Evolutionary conservation across 2,888 invertebrate genomes (phyloP), one percentile per base, ranked within the genome.

Genomic region (Empis livida): DNA sequence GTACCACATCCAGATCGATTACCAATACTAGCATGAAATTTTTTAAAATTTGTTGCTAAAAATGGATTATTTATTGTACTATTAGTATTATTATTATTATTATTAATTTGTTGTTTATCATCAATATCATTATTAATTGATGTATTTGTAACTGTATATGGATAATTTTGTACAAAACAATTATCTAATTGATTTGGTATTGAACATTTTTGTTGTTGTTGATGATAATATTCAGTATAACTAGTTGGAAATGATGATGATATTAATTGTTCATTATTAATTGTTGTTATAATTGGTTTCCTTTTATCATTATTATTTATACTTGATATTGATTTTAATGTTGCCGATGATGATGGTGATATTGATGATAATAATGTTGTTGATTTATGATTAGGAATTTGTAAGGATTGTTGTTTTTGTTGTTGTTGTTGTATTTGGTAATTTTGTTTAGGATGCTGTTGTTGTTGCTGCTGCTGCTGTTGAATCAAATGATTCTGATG

Each of bases 271-370:
- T 63, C 62, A 60, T 61, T 65, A 6, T 32, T 44, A 27, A 61
- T 59, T 65, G 61, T 62, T 64, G 55, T 48, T 59, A 62, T 58
- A 49, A 62, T 61, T 49, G 53, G 37, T 45, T 16, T 31, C 38
- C 44, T 45, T 40, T 49, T 44, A 42, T 32, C 43, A 35, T 51
- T 46, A 16, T 45, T 49, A 48, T 47, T 51, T 42, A 51, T 41
- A 46, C 15, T 39, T 17, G 47, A 9, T 30, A 49, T 44, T 41
- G 47, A 35, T 20, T 31, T 32, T 20, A 35, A 53, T 43, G 23
- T 51, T 52, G 71, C 50, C 67, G 70, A 59, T 67, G 68, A 50
- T 69, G 69, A 53, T 65, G 68, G 43, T 65, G 65, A 45, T 56
- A 56, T 37, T 57, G 56, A 44, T 59, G 60, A 40, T 62, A 61